A percentile compares a stretch with the other conserved stretches of the same genome.
Conservation (phyloP, 2,797 vertebrate species). For the Lindbergichthys nudifrons region DNA sequence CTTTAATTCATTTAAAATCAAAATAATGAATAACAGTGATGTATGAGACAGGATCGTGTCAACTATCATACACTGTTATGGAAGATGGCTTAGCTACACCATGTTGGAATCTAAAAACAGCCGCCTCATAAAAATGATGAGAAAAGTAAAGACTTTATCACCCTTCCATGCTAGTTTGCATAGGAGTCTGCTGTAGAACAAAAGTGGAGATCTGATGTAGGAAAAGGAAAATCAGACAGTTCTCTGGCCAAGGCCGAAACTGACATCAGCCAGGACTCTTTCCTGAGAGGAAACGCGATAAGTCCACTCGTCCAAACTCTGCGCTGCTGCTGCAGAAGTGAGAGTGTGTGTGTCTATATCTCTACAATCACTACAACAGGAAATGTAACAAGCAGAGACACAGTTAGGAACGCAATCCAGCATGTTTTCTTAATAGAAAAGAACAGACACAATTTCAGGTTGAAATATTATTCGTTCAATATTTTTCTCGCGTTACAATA, state of each 20-base stretch:
- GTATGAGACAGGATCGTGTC: neutral
- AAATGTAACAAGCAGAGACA: constrained; percentile 27
- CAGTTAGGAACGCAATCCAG: neutral
- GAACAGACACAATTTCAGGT: neutral
- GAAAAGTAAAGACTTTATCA: constrained; percentile 8
- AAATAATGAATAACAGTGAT: constrained; percentile 1
- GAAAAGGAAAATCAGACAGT: constrained; percentile 69
- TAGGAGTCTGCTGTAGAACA: constrained; percentile 32
- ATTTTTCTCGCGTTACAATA: neutral
- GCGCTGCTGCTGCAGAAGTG: constrained; percentile 33
- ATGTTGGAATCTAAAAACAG: constrained; percentile 9
- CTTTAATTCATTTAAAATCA: constrained; percentile 7
- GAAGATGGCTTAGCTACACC: too few relatives aligned
- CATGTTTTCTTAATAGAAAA: constrained; percentile 11
- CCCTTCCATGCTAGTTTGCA: constrained; percentile 26
- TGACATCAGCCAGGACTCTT: constrained; percentile 70
- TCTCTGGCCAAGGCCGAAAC: constrained; percentile 60
- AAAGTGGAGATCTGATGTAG: constrained; percentile 31
- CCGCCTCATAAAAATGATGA: constrained; percentile 28
- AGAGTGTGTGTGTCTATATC: constrained; percentile 10
- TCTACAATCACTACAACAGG: constrained; percentile 35
- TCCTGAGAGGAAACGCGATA: constrained; percentile 77
- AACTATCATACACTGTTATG: constrained; percentile 9
- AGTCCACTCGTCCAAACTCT: constrained; percentile 47
- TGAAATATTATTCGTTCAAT: too few relatives aligned